A percentile compares a stretch with the other conserved stretches of the same genome.
These are phyloP conservation scores for Proales similis DNA, from an alignment of 1,140 invertebrate species.

Conservation along the genomic window DNA sequence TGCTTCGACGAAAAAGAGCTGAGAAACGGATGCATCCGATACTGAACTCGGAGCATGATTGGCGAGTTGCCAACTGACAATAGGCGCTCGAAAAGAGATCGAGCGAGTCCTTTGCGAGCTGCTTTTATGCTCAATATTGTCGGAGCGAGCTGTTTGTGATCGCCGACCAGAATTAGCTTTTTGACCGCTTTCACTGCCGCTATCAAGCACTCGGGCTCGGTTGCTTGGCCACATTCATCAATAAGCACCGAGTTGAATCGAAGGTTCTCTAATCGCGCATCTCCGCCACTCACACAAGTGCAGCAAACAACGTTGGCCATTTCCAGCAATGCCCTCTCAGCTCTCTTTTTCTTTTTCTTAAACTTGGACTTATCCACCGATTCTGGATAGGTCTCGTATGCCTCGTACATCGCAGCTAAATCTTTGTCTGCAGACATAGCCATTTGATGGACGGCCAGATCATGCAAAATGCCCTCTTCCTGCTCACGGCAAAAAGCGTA, in stretches of 20 bases:
- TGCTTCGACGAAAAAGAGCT: not conserved
- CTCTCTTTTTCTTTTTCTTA: no score
- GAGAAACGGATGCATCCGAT: not conserved
- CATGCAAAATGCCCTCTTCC: constrained; percentile 92
- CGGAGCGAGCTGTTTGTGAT: not conserved
- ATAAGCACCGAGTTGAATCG: not conserved
- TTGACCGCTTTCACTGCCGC: not conserved
- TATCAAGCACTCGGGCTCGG: not conserved
- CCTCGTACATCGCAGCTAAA: constrained; percentile 96
- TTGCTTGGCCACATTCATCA: constrained; percentile 1
- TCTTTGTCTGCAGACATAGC: no score
- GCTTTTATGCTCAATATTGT: not conserved
- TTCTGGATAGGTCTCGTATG: constrained; percentile 69
- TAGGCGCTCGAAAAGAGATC: not conserved
- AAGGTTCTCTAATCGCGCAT: not conserved
- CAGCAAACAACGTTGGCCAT: not conserved
- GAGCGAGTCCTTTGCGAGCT: not conserved
- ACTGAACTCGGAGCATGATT: not conserved
- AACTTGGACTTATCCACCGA: constrained; percentile 79
- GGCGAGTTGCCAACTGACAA: not conserved
- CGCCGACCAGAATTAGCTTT: not conserved
- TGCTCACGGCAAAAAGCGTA: constrained; percentile 96
- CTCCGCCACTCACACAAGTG: not conserved
- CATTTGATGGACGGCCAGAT: constrained; percentile 84
- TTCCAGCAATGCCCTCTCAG: not conserved